These are phyloP conservation scores for Dioctria rufipes DNA, from an alignment of 2,888 invertebrate species.

Conservation along the genomic window DNA sequence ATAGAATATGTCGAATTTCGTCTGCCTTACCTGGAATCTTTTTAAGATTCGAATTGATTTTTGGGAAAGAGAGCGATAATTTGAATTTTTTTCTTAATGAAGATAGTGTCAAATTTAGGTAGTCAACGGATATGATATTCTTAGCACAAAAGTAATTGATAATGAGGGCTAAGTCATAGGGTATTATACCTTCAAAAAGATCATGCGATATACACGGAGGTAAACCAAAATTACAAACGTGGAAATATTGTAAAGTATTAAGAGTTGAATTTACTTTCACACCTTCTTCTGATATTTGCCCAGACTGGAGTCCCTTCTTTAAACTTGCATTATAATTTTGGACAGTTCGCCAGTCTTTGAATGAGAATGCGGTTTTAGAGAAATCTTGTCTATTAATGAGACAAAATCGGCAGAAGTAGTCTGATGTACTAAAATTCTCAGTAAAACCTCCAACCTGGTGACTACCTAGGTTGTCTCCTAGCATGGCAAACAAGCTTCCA, in stretches of 20 bases:
- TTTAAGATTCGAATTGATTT: neutral
- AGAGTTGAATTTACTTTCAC: no score
- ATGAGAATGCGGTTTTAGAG: no score
- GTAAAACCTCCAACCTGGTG: slow-evolving; percentile 29
- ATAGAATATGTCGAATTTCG: neutral
- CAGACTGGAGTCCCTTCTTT: no score
- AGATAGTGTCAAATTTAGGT: neutral
- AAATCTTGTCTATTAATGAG: neutral
- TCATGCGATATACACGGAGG: no score
- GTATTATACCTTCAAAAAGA: no score
- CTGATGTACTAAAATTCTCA: neutral
- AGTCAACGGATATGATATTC: neutral
- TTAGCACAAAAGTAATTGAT: no score
- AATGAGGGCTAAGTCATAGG: no score
- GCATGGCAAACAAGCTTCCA: slow-evolving; percentile 18
- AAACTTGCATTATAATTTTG: no score
- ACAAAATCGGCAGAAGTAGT: neutral
- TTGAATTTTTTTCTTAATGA: neutral
- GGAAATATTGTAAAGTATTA: no score
- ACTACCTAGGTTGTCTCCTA: slow-evolving; percentile 28
- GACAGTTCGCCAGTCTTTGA: no score
- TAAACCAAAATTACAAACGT: no score
- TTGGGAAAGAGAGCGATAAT: neutral
- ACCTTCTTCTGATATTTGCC: no score
- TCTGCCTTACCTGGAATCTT: neutral